These are phyloP conservation scores for Lynx canadensis DNA, from an alignment of 2,113 vertebrate species.

Conservation along the genomic window DNA sequence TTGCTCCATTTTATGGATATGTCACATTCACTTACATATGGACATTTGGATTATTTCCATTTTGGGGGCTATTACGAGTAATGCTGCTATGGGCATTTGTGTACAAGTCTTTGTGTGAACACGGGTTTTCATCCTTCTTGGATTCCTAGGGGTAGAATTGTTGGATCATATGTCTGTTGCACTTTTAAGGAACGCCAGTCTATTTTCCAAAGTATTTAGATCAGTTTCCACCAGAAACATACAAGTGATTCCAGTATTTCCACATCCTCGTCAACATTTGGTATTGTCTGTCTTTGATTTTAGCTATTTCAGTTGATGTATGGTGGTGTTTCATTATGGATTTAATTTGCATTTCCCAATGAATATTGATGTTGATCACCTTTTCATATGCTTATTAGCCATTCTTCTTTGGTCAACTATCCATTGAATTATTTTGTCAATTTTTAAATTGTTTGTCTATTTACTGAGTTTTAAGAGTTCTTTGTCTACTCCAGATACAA, in stretches of 20 bases:
- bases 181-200: neutral
- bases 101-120: neutral
- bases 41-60: neutral
- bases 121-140: neutral
- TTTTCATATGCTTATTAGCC: neutral
- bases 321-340: neutral
- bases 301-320: neutral
- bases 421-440: neutral
- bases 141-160: neutral
- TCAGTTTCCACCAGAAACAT: neutral
- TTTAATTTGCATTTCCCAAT: neutral
- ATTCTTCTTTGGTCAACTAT: neutral
- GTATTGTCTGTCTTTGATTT: neutral
- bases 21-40: neutral
- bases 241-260: neutral
- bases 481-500: conserved; percentile 7
- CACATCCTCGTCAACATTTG: neutral
- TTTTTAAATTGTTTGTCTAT: neutral
- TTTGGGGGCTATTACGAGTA: neutral
- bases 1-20: neutral
- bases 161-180: neutral
- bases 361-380: neutral
- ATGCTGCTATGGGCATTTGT: neutral
- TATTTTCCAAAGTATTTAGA: neutral
- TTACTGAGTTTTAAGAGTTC: neutral